Base-by-base conservation (phyloP, 2,888 invertebrate species). In the Amphipyra tragopoginis region DNA sequence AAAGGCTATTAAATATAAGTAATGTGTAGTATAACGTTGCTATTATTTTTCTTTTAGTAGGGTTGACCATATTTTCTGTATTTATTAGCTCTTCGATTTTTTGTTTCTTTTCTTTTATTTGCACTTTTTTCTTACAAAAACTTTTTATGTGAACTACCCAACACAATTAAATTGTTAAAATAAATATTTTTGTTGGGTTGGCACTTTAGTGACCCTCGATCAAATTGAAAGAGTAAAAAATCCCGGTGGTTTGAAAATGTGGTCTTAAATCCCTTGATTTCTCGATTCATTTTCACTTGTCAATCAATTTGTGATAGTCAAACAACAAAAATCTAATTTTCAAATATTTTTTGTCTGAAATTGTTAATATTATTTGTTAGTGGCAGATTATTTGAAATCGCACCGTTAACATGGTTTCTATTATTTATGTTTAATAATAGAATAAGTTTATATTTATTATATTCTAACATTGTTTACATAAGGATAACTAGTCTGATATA, bases 251-350 rank as follows among this genome's bases (percentile, higher is more conserved):
- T 21, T n/a, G 0, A 43, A 13, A 3, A 1, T 51, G 38, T 49
- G 38, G 34, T 44, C 59, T 0, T 72, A 72, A 70, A 54, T 66
- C 72, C 67, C 59, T 39, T 15, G 72, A 55, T 29, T 48, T 42
- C 49, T 70, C 72, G 72, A 70, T 60, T 55, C 42, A 7, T 26
- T 10, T 21, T 7, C 8, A 42, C 14, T 14, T 3, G 42, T 1
- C 33, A 73, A 73, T 71, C 15, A 53, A 57, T 67, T 57, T 60
- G 0, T 21, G 15, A 5, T 1, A 38, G 21, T 50, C 34, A 11
- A 53, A 56, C 68, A 67, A 47, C 33, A 72, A 45, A 52, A 54
- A 53, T 57, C 54, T 59, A 51, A 70, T 49, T 55, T 72, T 53
- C 49, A 59, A 72, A 56, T 70, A 70, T 50, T 42, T 51, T 49